Base-by-base conservation (phyloP, 2,888 invertebrate genomes). In the Rugalucina vietnamica region DNA sequence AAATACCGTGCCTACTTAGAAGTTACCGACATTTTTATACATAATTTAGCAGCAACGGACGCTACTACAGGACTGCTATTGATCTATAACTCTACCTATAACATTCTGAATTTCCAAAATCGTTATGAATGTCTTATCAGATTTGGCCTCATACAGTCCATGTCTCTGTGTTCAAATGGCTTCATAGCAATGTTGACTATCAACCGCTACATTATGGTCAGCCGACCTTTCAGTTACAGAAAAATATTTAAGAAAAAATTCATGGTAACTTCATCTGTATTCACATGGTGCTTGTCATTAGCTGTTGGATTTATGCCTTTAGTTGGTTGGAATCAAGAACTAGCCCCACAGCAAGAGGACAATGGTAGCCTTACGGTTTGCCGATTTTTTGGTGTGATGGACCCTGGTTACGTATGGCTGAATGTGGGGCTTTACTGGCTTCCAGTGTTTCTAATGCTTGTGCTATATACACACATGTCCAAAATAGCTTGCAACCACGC, bases 31-130 rank as follows among this genome's bases (percentile, higher is more conserved):
- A 83, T 85, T 32, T 88, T 90, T 34, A 81, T 90, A 14, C 73
- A 84, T 69, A 90, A 91, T 75, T 77, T 92, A 27, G 90, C 90
- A 0, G 27, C 89, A 21, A 90, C 91, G 1, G 91, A 92, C 76
- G 65, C 87, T 8, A 10, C 90, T 24, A 85, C 84, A 1, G 91
- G 91, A n/a, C n/a, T 92, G 2, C 80, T 90, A 27, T 74, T 92
- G 21, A 21, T 91, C 0, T 90, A 91, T 80, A 90, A 89, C 72
- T 86, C 88, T 3, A 50, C 79, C 4, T 92, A 92, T 85, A 91
- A 88, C 80, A 74, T 91, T 27, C n/a, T 80, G 24, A 91, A 92
- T 73, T 92, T 86, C 73, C 92, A 92, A 82, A 85, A 90, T 43
- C 70, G 82, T 12, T 71, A 82, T 43, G 91, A 91, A 76, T 91